These are phyloP conservation scores for Aplocera efformata DNA, from an alignment of 2,888 invertebrate species.

Conservation along the genomic window DNA sequence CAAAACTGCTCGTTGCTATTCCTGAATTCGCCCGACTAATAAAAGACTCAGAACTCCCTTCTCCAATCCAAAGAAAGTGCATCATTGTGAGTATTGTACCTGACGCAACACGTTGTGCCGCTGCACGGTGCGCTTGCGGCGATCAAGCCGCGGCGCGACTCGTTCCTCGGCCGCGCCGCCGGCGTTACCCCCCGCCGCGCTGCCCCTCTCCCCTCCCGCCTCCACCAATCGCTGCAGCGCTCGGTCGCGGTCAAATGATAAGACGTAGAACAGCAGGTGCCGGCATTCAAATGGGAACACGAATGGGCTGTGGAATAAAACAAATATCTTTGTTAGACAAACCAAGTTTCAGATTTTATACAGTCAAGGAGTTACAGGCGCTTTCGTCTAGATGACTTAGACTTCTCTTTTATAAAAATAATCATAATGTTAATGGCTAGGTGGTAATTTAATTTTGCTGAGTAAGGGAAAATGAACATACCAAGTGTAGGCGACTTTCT, in stretches of 20 bases:
- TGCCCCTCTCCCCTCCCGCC: slow-evolving; percentile 91
- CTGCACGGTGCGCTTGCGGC: slow-evolving; percentile 94
- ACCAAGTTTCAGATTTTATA: too few species aligned
- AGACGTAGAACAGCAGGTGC: slow-evolving; percentile 97
- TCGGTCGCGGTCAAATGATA: slow-evolving; percentile 98
- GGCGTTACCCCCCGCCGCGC: slow-evolving; percentile 39
- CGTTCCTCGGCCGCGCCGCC: slow-evolving; percentile 86
- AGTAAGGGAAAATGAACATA: slow-evolving; percentile 46
- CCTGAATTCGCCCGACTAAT: too few species aligned
- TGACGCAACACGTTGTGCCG: slow-evolving; percentile 89
- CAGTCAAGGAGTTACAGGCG: too few species aligned
- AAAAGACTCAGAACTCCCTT: too few species aligned
- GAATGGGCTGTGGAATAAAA: slow-evolving; percentile 86
- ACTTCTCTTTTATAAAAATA: too few species aligned
- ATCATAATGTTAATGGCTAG: too few species aligned
- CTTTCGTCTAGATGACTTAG: too few species aligned
- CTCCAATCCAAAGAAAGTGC: too few species aligned
- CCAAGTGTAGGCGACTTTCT: slow-evolving; percentile 92
- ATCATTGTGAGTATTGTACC: not conserved
- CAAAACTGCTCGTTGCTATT: too few species aligned
- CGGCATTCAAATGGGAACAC: slow-evolving; percentile 98
- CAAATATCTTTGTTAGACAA: not conserved
- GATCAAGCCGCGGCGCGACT: slow-evolving; percentile 95
- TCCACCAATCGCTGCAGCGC: slow-evolving; percentile 97
- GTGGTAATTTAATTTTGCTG: not conserved